Percentiles rank a stretch among this genome's conserved stretches.
These are phyloP conservation scores for Cherax quadricarinatus DNA, from an alignment of 1,140 invertebrate species.

Conservation along the genomic window DNA sequence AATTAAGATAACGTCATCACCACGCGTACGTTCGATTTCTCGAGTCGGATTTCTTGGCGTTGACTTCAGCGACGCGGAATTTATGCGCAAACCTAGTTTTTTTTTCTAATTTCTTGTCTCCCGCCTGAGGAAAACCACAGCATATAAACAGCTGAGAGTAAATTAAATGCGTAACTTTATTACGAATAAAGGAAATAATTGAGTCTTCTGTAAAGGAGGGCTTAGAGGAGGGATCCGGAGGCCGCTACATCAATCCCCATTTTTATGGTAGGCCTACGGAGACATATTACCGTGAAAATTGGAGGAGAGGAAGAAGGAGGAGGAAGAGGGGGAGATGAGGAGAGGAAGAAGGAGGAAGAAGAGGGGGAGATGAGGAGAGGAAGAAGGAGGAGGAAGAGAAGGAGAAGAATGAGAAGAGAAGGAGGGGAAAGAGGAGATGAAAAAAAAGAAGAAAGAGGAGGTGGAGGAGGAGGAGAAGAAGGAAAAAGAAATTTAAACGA, in stretches of 20 bases:
- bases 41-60: neutral
- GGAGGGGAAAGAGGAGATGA: too few species aligned
- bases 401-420: too few species aligned
- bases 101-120: too few species aligned
- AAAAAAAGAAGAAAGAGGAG: too few species aligned
- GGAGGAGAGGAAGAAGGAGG: neutral
- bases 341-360: neutral
- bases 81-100: too few species aligned
- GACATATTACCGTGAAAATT: neutral
- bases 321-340: neutral
- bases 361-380: neutral
- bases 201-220: neutral
- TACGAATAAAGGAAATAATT: too few species aligned
- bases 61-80: neutral
- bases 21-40: neutral
- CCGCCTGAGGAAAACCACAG: too few species aligned
- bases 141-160: too few species aligned
- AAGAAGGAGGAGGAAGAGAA: too few species aligned
- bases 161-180: too few species aligned
- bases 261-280: neutral
- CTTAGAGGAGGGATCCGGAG: neutral
- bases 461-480: too few species aligned
- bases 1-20: constrained; percentile 4
- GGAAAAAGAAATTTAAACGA: too few species aligned
- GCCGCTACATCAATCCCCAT: neutral